phyloP scores from a whole-genome alignment of 2,113 vertebrate species.

The Circaetus cinerascens region DNA sequence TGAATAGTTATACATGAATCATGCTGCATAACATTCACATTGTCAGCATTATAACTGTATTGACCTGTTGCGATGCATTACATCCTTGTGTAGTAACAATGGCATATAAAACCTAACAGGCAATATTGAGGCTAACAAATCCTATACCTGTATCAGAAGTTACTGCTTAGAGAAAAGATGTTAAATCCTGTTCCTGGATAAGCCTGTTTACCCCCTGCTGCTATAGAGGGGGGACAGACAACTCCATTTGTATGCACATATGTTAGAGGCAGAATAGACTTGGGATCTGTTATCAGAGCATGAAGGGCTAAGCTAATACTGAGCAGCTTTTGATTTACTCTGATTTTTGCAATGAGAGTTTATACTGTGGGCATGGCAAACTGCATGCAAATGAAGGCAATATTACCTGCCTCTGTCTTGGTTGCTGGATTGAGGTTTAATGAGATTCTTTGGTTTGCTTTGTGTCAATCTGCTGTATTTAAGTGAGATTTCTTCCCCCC shows the following conservation, averaged over 20 bases:
- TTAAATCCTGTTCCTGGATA: neutral
- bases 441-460: neutral
- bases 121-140: neutral
- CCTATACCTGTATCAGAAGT: neutral
- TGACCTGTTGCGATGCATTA: neutral
- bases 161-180: neutral
- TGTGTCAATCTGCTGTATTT: neutral
- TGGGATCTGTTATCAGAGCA: neutral
- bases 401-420: neutral
- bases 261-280: neutral
- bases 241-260: accelerated
- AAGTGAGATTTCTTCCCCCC: neutral
- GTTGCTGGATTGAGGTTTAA: neutral
- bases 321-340: slow-evolving; percentile 1
- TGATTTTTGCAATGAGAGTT: neutral
- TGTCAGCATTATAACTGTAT: neutral
- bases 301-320: neutral
- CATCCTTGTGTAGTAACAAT: neutral
- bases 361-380: neutral
- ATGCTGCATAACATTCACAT: accelerated
- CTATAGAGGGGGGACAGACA: accelerated
- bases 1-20: accelerated
- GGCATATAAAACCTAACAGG: neutral
- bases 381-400: neutral
- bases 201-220: neutral